Conservation (phyloP, 2,113 vertebrate genomes). For the Megaceryle torquata region DNA sequence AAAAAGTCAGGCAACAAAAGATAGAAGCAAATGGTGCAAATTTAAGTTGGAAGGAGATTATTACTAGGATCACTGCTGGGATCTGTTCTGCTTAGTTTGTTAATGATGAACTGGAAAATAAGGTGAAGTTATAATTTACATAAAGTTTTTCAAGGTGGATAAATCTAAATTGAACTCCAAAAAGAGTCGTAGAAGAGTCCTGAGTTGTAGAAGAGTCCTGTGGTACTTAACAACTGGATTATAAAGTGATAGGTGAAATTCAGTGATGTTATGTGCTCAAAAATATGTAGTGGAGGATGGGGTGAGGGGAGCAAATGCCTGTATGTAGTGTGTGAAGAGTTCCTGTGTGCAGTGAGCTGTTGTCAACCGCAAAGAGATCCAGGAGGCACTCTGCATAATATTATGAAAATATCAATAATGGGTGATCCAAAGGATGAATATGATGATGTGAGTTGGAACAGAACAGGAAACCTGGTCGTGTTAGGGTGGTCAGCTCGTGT, state of each 20-base stretch:
- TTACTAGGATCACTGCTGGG: background rate
- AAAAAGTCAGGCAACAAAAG: background rate
- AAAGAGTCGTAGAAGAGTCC: background rate
- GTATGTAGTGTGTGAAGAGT: background rate
- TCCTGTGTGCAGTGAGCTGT: background rate
- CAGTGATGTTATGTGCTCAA: background rate
- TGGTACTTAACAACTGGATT: background rate
- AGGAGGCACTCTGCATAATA: background rate
- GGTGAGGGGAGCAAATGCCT: background rate
- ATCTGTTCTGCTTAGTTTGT: rapidly evolving
- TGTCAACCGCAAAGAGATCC: background rate
- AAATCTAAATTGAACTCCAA: background rate
- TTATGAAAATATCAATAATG: background rate
- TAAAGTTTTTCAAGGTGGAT: background rate
- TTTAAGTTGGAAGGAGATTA: background rate
- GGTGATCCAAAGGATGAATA: background rate
- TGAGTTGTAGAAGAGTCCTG: background rate
- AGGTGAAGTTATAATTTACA: background rate
- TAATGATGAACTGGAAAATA: background rate
- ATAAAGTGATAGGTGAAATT: background rate
- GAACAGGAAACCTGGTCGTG: background rate
- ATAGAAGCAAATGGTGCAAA: background rate
- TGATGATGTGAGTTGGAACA: background rate
- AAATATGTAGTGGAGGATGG: background rate
- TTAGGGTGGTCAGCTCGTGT: background rate